Evolutionary conservation across 2,888 invertebrate genomes (phyloP), one percentile per base, ranked within the genome.

Genomic region (Limnephilus lunatus): DNA sequence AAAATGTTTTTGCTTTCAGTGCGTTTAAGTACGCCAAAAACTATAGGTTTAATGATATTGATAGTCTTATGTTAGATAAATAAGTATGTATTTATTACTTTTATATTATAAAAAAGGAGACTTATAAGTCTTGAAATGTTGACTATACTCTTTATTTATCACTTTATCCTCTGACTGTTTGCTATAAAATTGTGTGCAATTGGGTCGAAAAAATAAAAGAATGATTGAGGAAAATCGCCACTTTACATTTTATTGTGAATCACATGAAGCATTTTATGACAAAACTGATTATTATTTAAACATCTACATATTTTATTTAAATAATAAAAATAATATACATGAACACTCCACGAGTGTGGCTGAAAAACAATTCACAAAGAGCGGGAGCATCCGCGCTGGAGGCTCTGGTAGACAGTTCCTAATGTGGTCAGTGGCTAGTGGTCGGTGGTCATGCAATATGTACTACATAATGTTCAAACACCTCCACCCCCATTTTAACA

Each of bases 211-310:
- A 86, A 92, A 89, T 90, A 91, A 92, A 32, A 81, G 25, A 86
- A 92, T 88, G 86, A 90, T 85, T 93, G 90, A 93, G 92, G 93
- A 91, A 93, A 93, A 93, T 93, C 93, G 93, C 93, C 93, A 93
- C 93, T 93, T 91, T 93, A 93, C 93, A 90, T 90, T 93, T 93
- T 93, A 93, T 93, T 93, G 91, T 93, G 93, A 93, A 91, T 93
- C 92, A 93, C 93, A 93, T 93, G 91, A 93, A 93, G 93, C 93
- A 93, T 93, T 93, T 93, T 91, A 93, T 92, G 93, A 93, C 92
- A 93, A 93, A 92, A 92, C 92, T 91, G 92, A 93, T 92, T 90
- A 90, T 91, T 90, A 92, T 92, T 90, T 44, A 81, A 87, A 90
- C 68, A 89, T 91, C 92, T 92, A 92, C 81, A 91, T 87, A 90